Conservation (phyloP, 2,888 invertebrate genomes). For the Muschampia plurimacula region DNA sequence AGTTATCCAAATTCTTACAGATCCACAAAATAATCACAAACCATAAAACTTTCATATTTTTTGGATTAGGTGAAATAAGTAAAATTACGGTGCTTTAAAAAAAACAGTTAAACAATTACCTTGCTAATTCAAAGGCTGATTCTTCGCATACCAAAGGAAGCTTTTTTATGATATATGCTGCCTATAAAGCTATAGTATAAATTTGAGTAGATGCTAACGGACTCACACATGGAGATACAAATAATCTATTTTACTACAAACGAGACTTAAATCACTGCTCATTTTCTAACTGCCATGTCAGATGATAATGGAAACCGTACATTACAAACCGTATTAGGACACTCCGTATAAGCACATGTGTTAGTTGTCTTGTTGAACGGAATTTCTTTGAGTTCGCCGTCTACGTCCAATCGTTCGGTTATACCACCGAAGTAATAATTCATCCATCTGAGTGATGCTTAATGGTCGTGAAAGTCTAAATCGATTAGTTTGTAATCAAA, state of each 20-base stretch:
- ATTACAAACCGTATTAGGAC: constrained; percentile 33
- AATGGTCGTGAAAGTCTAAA: constrained; percentile 59
- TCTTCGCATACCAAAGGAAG: too few relatives aligned
- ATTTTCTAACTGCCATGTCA: constrained; percentile 23
- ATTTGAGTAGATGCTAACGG: too few relatives aligned
- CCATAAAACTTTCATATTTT: too few relatives aligned
- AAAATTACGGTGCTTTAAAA: too few relatives aligned
- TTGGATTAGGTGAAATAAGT: too few relatives aligned
- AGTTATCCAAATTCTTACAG: too few relatives aligned
- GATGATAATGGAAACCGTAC: constrained; percentile 33
- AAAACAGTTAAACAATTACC: too few relatives aligned
- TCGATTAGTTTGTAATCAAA: constrained; percentile 52
- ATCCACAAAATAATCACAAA: too few relatives aligned
- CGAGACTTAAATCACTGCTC: constrained; percentile 15
- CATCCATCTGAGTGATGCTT: constrained; percentile 54
- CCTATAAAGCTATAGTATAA: too few relatives aligned
- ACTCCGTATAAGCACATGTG: constrained; percentile 33
- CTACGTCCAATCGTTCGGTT: constrained; percentile 45
- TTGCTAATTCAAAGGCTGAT: too few relatives aligned
- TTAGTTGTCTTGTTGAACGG: constrained; percentile 25
- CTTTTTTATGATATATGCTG: too few relatives aligned
- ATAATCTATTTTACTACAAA: constrained; percentile 22
- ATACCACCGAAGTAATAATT: constrained; percentile 51
- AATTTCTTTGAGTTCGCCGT: constrained; percentile 50
- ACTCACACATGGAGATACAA: background rate